Conservation (phyloP, 2,888 invertebrate genomes). For the Alsophila aescularia region DNA sequence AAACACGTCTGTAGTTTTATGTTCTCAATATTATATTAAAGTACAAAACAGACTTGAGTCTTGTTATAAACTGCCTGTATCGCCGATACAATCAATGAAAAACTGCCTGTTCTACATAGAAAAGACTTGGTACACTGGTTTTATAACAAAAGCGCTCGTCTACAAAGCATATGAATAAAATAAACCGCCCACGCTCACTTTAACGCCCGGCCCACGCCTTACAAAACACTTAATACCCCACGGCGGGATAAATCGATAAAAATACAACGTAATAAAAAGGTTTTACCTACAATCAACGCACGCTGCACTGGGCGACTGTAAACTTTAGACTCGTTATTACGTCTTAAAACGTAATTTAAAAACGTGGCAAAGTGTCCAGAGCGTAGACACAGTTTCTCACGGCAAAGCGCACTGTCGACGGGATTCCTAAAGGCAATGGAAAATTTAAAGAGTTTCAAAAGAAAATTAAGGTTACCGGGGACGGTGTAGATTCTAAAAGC, state of each 20-base stretch:
- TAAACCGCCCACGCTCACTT: constrained; percentile 69
- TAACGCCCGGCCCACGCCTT: constrained; percentile 63
- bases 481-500: constrained; percentile 58
- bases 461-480: constrained; percentile 70
- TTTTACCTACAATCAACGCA: constrained; percentile 50
- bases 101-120: constrained; percentile 66
- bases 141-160: constrained; percentile 57
- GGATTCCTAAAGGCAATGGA: constrained; percentile 68
- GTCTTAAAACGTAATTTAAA: constrained; percentile 44
- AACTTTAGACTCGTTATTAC: constrained; percentile 50
- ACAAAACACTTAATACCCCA: constrained; percentile 69
- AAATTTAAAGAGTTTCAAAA: constrained; percentile 76
- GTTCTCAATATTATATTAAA: constrained; percentile 27
- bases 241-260: constrained; percentile 66
- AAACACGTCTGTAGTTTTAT: constrained; percentile 34
- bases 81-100: constrained; percentile 66
- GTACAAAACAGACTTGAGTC: constrained; percentile 42
- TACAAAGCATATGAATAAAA: constrained; percentile 70
- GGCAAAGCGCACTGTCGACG: constrained; percentile 53
- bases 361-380: constrained; percentile 40
- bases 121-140: constrained; percentile 57
- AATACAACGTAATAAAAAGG: constrained; percentile 68
- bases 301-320: constrained; percentile 52
- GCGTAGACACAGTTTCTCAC: constrained; percentile 54
- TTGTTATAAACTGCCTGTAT: constrained; percentile 52